Base-by-base conservation (phyloP, 2,113 vertebrate species). In the Microtus montanus region DNA sequence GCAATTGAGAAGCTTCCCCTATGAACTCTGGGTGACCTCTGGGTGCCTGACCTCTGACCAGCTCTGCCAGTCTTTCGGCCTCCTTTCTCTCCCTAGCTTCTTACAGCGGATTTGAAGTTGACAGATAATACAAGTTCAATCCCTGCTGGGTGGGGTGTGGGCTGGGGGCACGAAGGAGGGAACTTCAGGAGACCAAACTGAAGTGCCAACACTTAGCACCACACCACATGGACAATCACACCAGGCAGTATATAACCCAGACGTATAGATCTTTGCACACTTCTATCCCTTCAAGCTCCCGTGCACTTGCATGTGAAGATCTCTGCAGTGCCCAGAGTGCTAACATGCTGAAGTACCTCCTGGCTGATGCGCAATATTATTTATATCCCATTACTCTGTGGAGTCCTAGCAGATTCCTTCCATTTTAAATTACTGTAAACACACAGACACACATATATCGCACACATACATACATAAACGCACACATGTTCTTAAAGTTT, bases 401-500 rank as follows among this genome's bases (percentile, higher is more conserved):
- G 66, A 97, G 35, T 87, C 66, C 87, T 28, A 88, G 73, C 82
- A 52, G 44, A 96, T 96, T 74, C 91, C 93, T 96, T 96, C 88
- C 84, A 75, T 87, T 89, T 94, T 68, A 86, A 77, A 92, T 58
- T 58, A 33, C 2, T 11, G 30, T 44, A 24, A 1, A 22, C 8
- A 13, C 13, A 19, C 9, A 41, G 7, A 35, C 13, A 54, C 11
- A 13, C 0, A 22, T 11, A 95, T 3, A 61, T 4, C 14, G 5
- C 26, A 35, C 41, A 44, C 8, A n/a, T 2, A 35, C 13, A 33
- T 8, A 17, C 1, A 68, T 41, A 49, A 6, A 71, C 5, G n/a
- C 4, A 96, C 61, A 89, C 52, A 38, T 15, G 74, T 35, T 73
- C 89, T 92, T 97, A 90, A 97, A 97, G 97, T 98, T 41, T 91